Evolutionary conservation across 2,888 invertebrate genomes (phyloP), one percentile per base, ranked within the genome.

Genomic region (Hydropsyche betteni): DNA sequence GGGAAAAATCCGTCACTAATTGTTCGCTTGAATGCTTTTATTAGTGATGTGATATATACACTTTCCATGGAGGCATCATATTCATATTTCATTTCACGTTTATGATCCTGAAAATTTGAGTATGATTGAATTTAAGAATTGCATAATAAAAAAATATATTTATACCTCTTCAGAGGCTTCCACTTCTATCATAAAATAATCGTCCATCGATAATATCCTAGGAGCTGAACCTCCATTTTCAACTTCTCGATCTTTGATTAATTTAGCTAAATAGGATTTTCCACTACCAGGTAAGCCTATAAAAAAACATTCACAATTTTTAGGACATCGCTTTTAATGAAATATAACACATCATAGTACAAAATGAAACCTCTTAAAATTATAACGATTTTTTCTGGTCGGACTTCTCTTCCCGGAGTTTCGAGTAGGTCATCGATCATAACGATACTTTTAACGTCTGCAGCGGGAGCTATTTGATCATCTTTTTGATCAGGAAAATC

Each of bases 181-280:
- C 77, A 92, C 91, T 84, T 95, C 95, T 76, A 94, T 91, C 90
- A 97, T 93, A 82, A 97, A 98, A 85, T 98, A 98, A 85, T 98
- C 98, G 84, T 98, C 98, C 77, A 98, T 90, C 77, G 96, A 96
- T 82, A 98, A 88, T 82, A 98, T 95, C 80, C 98, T 89, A 0
- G 95, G 96, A n/a, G 95, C 93, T 75, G 93, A 92, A 5, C 96
- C 96, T 55, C 94, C 94, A 85, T 93, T 91, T 83, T 95, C 94
- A 0, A 94, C 90, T 88, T 92, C 92, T 82, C 89, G 90, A 76
- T 92, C 92, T 83, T 97, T 95, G 80, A 97, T 95, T 77, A 96
- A 86, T 85, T 94, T 95, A 0, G 96, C 95, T 77, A 96, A 89
- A 84, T 93, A 94, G 6, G 96, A 95, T 86, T 98, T 98, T 52